These are phyloP conservation scores for Astreopora myriophthalma DNA, from an alignment of 64 coral and sea anemone species.

Conservation along the genomic window DNA sequence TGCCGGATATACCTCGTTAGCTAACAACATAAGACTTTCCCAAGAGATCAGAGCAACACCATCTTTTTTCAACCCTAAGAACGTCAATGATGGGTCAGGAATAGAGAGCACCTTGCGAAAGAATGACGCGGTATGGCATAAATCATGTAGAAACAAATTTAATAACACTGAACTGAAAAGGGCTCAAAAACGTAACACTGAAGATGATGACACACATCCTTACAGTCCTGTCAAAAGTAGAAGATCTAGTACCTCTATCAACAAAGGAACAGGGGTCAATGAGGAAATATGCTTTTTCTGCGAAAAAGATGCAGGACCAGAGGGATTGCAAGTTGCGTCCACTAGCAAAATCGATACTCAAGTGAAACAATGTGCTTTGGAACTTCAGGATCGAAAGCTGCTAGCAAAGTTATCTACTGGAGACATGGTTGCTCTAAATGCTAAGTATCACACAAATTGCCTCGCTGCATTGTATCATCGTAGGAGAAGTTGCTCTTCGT, in stretches of 20 bases:
- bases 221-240: background rate
- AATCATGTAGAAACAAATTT: constrained; percentile 32
- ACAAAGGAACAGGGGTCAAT: background rate
- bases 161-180: background rate
- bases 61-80: background rate
- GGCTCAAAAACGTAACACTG: background rate
- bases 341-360: background rate
- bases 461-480: background rate
- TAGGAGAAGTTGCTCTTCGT: background rate
- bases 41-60: background rate
- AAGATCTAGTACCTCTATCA: background rate
- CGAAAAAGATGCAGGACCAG: background rate
- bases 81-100: constrained; percentile 31
- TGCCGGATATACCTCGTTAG: background rate
- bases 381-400: background rate
- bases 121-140: constrained; percentile 36
- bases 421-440: background rate
- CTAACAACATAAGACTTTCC: background rate
- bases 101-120: constrained; percentile 5
- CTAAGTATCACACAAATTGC: background rate
- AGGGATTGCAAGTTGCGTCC: background rate
- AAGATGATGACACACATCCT: background rate
- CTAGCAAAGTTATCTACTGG: background rate
- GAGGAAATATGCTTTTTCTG: background rate
- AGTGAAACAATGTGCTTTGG: background rate